Conservation (phyloP, 2,113 vertebrate genomes). For the Rhinogobius similis region DNA sequence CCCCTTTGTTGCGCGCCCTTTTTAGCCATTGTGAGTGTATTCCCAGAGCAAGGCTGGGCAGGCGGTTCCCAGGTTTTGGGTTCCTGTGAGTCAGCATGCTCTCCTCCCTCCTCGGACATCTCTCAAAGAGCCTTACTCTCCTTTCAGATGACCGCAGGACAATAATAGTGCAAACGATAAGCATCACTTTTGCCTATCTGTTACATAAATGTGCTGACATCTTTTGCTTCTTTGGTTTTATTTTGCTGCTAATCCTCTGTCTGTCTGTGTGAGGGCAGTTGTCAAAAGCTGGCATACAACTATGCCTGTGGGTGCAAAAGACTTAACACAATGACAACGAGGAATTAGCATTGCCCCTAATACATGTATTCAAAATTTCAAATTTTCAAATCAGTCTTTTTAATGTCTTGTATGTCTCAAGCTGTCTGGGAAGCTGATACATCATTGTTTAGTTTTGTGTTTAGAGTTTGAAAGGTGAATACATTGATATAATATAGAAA, state of each 20-base stretch:
- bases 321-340: not conserved
- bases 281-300: conserved; percentile 24
- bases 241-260: conserved; percentile 42
- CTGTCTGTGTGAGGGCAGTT: conserved; percentile 21
- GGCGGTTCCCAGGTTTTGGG: conserved; percentile 82
- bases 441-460: too few species aligned
- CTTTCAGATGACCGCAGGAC: conserved; percentile 64
- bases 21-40: conserved; percentile 76
- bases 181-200: conserved; percentile 63
- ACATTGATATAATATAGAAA: too few species aligned
- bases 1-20: conserved; percentile 70
- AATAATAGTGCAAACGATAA: conserved; percentile 68
- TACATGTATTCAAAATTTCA: not conserved
- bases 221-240: conserved; percentile 43
- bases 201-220: conserved; percentile 71
- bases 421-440: too few species aligned
- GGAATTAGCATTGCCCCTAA: not conserved
- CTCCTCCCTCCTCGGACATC: conserved; percentile 59
- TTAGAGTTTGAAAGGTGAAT: too few species aligned
- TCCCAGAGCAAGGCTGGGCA: conserved; percentile 75
- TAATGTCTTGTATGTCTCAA: not conserved
- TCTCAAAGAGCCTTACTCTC: conserved; percentile 65
- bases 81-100: conserved; percentile 79
- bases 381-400: not conserved
- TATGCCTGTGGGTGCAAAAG: conserved; percentile 6